Evolutionary conservation across 2,797 vertebrate genomes (phyloP).

Genomic region (Danio kyathit): DNA sequence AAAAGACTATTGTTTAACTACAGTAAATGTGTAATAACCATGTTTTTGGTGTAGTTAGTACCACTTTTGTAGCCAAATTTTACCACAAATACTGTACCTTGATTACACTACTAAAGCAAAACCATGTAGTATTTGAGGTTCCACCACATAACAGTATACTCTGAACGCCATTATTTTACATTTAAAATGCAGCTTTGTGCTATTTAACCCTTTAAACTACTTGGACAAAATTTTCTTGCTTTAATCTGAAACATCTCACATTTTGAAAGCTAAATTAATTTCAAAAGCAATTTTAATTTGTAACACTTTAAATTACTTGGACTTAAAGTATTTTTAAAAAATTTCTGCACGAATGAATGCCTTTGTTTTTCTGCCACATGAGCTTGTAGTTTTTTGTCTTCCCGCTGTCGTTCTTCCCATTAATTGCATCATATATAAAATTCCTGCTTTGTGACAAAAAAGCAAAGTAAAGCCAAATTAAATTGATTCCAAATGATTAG

Average conservation of each 20-base stretch:
- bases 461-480: constrained; percentile 43
- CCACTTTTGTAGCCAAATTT: too few relatives aligned
- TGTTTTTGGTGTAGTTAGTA: too few relatives aligned
- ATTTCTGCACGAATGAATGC: constrained; percentile 1
- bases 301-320: neutral
- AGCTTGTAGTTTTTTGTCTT: constrained; percentile 11
- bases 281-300: neutral
- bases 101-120: too few relatives aligned
- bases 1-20: too few relatives aligned
- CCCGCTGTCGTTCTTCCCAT: constrained; percentile 17
- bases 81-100: too few relatives aligned
- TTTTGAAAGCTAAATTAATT: neutral
- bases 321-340: neutral
- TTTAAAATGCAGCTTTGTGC: too few relatives aligned
- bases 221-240: too few relatives aligned
- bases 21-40: too few relatives aligned
- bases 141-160: too few relatives aligned
- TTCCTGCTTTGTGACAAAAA: constrained; percentile 40
- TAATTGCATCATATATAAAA: constrained; percentile 34
- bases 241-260: neutral
- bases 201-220: too few relatives aligned
- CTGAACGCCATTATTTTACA: too few relatives aligned
- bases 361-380: constrained; percentile 3
- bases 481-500: constrained; percentile 55
- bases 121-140: too few relatives aligned